Conservation (phyloP, 2,888 invertebrate genomes). For the Eilema caniola region DNA sequence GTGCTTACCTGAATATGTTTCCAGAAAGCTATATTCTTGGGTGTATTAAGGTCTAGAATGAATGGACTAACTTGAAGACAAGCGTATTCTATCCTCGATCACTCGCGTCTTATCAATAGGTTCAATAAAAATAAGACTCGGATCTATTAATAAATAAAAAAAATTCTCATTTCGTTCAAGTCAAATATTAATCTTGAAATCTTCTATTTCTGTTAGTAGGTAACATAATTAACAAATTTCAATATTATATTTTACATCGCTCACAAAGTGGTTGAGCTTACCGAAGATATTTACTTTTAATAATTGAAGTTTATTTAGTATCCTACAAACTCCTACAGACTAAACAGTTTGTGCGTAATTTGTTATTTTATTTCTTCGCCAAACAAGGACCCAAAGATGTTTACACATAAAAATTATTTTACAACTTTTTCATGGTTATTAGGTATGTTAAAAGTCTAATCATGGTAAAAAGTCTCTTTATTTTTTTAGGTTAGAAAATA, state of each 20-base stretch:
- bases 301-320: constrained; percentile 8
- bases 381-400: not conserved
- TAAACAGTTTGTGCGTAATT: not conserved
- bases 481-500: not conserved
- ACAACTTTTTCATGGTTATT: constrained; percentile 1
- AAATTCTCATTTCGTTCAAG: not conserved
- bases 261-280: constrained; percentile 14
- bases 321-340: not conserved
- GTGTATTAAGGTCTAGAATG: no score
- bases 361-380: not conserved
- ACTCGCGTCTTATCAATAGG: not conserved
- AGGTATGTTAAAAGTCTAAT: not conserved
- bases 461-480: not conserved
- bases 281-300: constrained; percentile 10
- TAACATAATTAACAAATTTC: constrained; percentile 23
- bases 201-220: not conserved
- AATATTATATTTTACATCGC: constrained; percentile 17
- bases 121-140: no score
- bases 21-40: no score
- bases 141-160: no score
- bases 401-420: not conserved
- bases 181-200: not conserved
- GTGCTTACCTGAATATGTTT: no score
- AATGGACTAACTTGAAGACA: no score
- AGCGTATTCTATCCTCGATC: not conserved